Evolutionary conservation across 2,888 invertebrate genomes (phyloP).

Genomic region (Eilema caniola): DNA sequence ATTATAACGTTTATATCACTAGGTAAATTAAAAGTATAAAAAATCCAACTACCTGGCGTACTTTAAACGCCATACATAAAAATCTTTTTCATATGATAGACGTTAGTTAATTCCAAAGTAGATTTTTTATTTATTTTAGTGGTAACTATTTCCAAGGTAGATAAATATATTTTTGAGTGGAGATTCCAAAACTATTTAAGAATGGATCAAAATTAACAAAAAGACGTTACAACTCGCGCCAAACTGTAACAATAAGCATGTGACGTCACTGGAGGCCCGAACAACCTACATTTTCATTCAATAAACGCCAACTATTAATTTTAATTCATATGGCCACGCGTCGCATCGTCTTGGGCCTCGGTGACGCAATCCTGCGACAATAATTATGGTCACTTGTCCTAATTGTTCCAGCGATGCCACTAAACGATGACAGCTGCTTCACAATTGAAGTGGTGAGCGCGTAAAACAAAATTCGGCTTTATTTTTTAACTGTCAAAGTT

Average conservation of each 20-base stretch:
- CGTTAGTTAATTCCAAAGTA: too few species aligned
- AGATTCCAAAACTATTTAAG: too few species aligned
- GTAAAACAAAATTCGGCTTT: slow-evolving; percentile 34
- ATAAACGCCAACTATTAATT: slow-evolving; percentile 73
- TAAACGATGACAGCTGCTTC: slow-evolving; percentile 79
- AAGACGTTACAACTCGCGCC: not conserved
- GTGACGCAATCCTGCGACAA: slow-evolving; percentile 74
- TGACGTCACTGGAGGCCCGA: slow-evolving; percentile 51
- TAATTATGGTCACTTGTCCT: slow-evolving; percentile 84
- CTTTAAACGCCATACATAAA: too few species aligned
- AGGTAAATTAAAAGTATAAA: too few species aligned
- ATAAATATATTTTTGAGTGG: too few species aligned
- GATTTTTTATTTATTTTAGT: too few species aligned
- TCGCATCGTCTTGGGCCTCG: slow-evolving; percentile 53
- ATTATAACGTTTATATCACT: too few species aligned
- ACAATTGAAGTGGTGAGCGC: slow-evolving; percentile 73
- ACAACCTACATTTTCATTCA: slow-evolving; percentile 69
- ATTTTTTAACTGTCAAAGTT: slow-evolving; percentile 4
- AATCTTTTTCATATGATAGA: too few species aligned
- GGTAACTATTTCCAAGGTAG: too few species aligned
- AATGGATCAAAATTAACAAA: not conserved
- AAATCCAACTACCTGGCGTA: too few species aligned
- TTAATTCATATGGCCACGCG: slow-evolving; percentile 71
- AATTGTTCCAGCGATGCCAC: slow-evolving; percentile 74
- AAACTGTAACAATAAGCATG: slow-evolving; percentile 19